These are phyloP conservation scores for Pao palembangensis DNA, from an alignment of 2,113 vertebrate species.

Conservation along the genomic window DNA sequence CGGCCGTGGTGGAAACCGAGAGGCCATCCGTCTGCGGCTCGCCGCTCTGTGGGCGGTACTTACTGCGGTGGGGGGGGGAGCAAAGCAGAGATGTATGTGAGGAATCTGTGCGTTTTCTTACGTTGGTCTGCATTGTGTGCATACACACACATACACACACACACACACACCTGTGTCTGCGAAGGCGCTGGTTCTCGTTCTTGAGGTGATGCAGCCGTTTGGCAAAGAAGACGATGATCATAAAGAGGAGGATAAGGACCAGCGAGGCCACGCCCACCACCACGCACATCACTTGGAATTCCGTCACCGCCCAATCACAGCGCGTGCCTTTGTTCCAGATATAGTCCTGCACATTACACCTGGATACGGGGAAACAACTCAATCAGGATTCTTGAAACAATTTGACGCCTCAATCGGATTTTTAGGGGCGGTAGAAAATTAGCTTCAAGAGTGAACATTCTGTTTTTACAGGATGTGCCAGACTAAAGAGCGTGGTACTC, in stretches of 20 bases:
- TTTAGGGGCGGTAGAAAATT: conserved; percentile 8
- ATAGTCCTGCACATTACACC: conserved; percentile 95
- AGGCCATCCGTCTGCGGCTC: conserved; percentile 96
- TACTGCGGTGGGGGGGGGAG: conserved; percentile 64
- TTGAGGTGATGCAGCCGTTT: conserved; percentile 94
- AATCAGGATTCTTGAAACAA: too few species aligned
- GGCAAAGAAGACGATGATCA: conserved; percentile 97
- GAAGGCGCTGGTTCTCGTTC: conserved; percentile 90
- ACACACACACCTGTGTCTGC: conserved; percentile 86
- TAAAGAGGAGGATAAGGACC: conserved; percentile 88
- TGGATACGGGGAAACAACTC: conserved; percentile 35
- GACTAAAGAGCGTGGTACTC: conserved; percentile 24
- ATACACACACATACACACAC: background rate
- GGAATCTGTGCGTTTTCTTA: background rate
- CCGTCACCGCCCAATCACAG: conserved; percentile 90
- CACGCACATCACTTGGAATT: conserved; percentile 96
- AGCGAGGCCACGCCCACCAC: conserved; percentile 85
- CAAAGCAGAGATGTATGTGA: conserved; percentile 3
- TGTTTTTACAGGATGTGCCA: conserved; percentile 1
- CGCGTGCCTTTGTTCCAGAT: conserved; percentile 96
- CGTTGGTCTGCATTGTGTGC: background rate
- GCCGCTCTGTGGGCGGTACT: conserved; percentile 84
- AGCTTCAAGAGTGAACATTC: background rate
- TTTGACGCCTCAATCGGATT: background rate
- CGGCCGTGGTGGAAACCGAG: conserved; percentile 94